Base-by-base conservation (phyloP, 2,888 invertebrate genomes). In the Torymus aiolomorphi region DNA sequence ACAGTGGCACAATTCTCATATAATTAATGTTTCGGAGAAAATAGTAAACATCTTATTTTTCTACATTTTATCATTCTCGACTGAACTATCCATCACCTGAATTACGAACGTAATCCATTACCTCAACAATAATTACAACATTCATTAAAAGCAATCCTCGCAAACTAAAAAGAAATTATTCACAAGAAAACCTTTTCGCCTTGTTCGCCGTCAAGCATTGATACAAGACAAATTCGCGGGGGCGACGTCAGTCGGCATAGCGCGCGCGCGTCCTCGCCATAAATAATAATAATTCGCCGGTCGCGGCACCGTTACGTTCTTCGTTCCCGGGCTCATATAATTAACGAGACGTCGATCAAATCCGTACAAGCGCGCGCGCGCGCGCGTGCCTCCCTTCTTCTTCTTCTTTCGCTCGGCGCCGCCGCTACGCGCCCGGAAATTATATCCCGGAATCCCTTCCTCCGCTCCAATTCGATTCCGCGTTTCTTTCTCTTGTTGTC, bases 281-380 rank as follows among this genome's bases (percentile, higher is more conserved):
- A 42, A 42, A 42, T 42, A 42, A 42, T 42, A 77, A 80, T 77
- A 80, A 80, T 80, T 80, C 69, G 56, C 24, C 56, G 62, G 20
- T 49, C 52, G 52, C 56, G n/a, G 54, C 16, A 57, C 66, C 59
- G n/a, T 59, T 63, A 66, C 75, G 80, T 80, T 76, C 69, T 69
- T 69, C 73, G 57, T 51, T 59, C 72, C 63, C 16, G 49, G 62
- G 61, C 71, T 31, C 65, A 56, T 81, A 81, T 78, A 81, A 81
- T 81, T 81, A 81, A 81, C 78, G 66, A 81, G 81, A 75, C 75
- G 81, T 78, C 81, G 78, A 78, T 81, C 81, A 81, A 80, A 70
- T 70, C 65, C 56, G 11, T 54, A n/a, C 67, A 11, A 24, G n/a
- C 24, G 49, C 24, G n/a, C 74, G 18, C 14, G 49, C 49, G 49